Base-by-base conservation (phyloP, 1,140 invertebrate genomes). In the Thaumatotibia leucotreta region DNA sequence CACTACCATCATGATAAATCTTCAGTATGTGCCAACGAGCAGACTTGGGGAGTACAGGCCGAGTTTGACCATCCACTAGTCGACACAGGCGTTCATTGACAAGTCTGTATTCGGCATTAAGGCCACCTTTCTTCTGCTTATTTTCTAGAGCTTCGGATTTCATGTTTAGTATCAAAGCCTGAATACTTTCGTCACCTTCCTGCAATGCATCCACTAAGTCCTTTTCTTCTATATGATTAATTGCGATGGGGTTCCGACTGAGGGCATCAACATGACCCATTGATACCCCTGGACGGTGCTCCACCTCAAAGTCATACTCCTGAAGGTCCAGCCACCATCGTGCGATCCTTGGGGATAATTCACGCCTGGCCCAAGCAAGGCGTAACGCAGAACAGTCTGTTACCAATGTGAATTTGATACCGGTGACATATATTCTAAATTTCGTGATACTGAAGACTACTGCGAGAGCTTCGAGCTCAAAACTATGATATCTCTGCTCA, bases 221-320 rank as follows among this genome's bases (percentile, higher is more conserved):
- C 23, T 54, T 66, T 39, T 66, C 27, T 32, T 58, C 32, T 32
- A 66, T 32, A 14, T 54, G 24, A n/a, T 11, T 27, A 62, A 22
- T 49, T 50, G 8, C 11, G 29, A 64, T 22, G 2, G 73, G 71
- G 67, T 75, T 58, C 67, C 78, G 50, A 65, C 76, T 78, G 4
- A 83, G 52, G 22, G 69, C 70, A 61, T 82, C 81, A 1, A 77
- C 81, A 33, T 83, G 81, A 6, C 49, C 27, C 31, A 68, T 70
- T 49, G 68, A 68, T 32, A 24, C 62, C 11, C 77, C 80, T 8
- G 70, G 67, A 29, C 80, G 64, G 72, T 73, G n/a, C n/a, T 58
- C 78, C 66, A 79, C 69, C 6, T 27, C 31, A 67, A 75, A 79
- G n/a, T 74, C 52, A 66, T 66, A 80, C 22, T 79, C 73, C 45